Percentiles rank a stretch among this genome's conserved stretches.
Conservation (phyloP, 2,113 vertebrate species). For the Chaetorhynchus papuensis region DNA sequence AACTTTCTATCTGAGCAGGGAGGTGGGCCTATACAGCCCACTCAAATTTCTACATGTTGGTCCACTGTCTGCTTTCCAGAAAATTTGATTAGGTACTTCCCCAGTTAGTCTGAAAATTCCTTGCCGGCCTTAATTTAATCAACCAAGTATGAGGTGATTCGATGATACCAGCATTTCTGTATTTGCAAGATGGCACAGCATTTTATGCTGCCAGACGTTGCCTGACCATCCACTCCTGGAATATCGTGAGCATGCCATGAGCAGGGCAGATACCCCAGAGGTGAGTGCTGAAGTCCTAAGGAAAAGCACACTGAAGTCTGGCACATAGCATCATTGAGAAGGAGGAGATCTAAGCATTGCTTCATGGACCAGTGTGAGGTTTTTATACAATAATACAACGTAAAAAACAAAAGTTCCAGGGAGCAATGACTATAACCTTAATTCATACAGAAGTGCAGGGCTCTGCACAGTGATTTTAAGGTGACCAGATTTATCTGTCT, state of each 20-base stretch:
- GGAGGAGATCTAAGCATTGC: neutral
- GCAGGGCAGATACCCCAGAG: neutral
- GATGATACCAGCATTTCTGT: neutral
- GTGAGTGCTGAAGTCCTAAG: neutral
- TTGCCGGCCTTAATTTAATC: neutral
- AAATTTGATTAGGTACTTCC: neutral
- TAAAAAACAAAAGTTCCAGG: neutral
- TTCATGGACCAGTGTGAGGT: neutral
- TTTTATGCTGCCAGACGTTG: neutral
- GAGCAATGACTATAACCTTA: neutral
- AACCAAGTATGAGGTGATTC: neutral
- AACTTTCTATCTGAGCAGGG: neutral
- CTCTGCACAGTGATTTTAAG: neutral
- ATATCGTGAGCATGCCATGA: accelerated
- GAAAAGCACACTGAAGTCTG: neutral
- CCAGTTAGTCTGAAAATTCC: neutral
- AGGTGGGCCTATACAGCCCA: neutral
- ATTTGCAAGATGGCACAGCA: neutral
- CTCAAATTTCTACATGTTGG: neutral
- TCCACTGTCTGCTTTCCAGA: neutral
- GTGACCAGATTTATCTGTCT: neutral
- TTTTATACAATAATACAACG: neutral
- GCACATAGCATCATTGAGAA: accelerated
- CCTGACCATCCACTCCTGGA: neutral
- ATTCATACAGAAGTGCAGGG: neutral